Conservation (phyloP, 2,113 vertebrate species). For the Plecturocebus donacophilus region DNA sequence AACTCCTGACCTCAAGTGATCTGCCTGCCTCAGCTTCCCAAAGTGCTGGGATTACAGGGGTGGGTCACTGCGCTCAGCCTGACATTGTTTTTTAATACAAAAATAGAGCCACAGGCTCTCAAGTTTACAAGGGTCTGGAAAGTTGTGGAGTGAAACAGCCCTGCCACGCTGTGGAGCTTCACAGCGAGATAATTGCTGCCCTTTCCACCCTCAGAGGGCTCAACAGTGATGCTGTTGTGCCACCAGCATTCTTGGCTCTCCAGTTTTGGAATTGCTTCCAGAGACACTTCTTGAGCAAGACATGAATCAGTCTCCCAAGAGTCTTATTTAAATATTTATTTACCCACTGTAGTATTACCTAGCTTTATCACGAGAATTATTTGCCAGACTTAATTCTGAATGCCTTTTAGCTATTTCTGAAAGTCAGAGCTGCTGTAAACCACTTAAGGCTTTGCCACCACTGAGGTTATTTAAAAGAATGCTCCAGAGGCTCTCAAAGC, state of each 20-base stretch:
- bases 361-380: not conserved
- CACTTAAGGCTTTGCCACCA: not conserved
- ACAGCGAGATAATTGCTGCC: not conserved
- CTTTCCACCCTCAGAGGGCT: not conserved
- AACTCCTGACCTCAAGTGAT: no score
- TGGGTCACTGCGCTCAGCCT: no score
- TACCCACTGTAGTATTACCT: not conserved
- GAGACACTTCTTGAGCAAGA: not conserved
- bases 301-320: constrained; percentile 21
- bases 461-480: constrained; percentile 23
- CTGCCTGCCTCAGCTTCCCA: no score
- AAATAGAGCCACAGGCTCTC: constrained; percentile 17
- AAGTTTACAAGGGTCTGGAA: not conserved
- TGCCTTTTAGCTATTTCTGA: not conserved
- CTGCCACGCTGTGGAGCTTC: not conserved
- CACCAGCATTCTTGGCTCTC: not conserved
- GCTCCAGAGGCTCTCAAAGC: not conserved
- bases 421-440: not conserved
- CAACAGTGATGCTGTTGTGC: not conserved
- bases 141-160: not conserved
- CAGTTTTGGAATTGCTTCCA: not conserved
- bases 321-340: not conserved
- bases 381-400: constrained; percentile 3
- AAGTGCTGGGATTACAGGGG: no score
- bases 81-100: not conserved